These are phyloP conservation scores for Anhinga rufa DNA, from an alignment of 2,113 vertebrate species.

Conservation along the genomic window DNA sequence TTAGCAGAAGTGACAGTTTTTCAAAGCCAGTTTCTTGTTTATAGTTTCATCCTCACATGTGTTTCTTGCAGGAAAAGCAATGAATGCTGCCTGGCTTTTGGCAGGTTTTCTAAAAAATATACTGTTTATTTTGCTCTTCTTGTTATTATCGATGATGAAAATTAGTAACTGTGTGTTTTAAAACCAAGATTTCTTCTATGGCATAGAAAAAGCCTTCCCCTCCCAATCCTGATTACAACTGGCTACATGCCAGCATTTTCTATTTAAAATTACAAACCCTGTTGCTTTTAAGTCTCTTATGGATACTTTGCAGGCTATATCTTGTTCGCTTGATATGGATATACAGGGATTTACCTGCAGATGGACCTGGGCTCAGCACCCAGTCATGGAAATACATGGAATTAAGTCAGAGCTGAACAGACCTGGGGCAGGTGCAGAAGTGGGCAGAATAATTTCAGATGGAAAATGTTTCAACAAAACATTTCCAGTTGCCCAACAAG, in stretches of 20 bases:
- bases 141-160: background rate
- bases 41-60: background rate
- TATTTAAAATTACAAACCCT: background rate
- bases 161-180: background rate
- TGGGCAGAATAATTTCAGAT: background rate
- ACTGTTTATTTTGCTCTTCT: background rate
- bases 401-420: background rate
- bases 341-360: background rate
- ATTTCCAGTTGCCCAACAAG: background rate
- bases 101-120: background rate
- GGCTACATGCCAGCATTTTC: background rate
- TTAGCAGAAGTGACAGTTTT: background rate
- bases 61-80: background rate
- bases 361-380: background rate
- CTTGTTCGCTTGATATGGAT: background rate
- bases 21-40: background rate
- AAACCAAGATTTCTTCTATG: background rate
- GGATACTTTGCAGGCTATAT: background rate
- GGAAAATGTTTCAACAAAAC: background rate
- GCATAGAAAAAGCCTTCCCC: background rate
- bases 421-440: background rate
- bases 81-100: background rate
- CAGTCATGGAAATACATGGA: fast-evolving
- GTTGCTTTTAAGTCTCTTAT: background rate
- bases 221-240: fast-evolving